Conservation (phyloP, 2,113 vertebrate species). For the Pongo pygmaeus region DNA sequence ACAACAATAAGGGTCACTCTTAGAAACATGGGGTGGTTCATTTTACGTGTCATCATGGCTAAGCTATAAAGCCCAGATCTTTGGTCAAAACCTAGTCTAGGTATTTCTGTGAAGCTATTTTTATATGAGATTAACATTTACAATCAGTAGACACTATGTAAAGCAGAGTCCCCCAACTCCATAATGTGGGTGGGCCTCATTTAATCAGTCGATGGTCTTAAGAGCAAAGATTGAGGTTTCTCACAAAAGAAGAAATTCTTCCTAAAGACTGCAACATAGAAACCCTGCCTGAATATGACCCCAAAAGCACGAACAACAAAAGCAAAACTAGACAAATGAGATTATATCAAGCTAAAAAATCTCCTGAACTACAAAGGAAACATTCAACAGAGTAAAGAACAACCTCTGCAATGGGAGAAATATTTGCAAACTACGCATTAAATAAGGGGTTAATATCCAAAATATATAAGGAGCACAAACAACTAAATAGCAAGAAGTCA, state of each 20-base stretch:
- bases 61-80: neutral
- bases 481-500: neutral
- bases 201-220: neutral
- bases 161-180: neutral
- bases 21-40: neutral
- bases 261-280: neutral
- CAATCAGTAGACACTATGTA: neutral
- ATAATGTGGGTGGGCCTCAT: neutral
- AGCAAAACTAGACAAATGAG: neutral
- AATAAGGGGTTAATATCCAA: neutral
- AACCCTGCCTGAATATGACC: neutral
- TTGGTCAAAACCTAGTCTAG: neutral
- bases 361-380: neutral
- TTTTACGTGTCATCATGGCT: neutral
- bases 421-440: neutral
- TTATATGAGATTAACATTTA: neutral
- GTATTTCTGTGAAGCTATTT: neutral
- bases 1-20: neutral
- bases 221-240: neutral
- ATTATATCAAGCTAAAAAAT: neutral
- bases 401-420: neutral
- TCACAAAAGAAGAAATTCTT: neutral
- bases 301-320: neutral
- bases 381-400: neutral
- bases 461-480: neutral